Percentiles rank a stretch among this genome's conserved stretches.
phyloP scores from a whole-genome alignment of 2,888 invertebrate species.

The Litoditis marina region DNA sequence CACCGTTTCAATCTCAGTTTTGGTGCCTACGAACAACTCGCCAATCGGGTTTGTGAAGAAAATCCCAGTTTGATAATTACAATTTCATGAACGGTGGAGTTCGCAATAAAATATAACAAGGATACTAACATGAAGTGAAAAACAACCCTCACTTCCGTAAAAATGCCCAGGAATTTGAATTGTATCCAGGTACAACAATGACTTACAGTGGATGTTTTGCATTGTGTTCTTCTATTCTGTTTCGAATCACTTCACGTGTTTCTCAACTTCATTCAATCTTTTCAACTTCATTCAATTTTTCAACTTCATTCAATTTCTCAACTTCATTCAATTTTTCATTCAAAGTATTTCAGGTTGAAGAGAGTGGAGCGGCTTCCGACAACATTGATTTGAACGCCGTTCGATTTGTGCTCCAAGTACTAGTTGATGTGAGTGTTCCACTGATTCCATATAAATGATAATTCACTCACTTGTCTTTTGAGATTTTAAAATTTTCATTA shows the following conservation, averaged over 20 bases:
- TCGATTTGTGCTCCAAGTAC: conserved; percentile 13
- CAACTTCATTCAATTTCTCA: neutral
- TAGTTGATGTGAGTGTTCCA: conserved; percentile 11
- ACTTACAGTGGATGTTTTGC: too few species aligned
- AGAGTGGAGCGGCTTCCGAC: neutral
- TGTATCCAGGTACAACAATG: too few species aligned
- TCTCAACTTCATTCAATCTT: too few species aligned
- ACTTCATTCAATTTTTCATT: neutral
- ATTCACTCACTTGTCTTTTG: neutral
- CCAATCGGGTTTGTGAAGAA: conserved; percentile 9
- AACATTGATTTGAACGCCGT: conserved; percentile 9
- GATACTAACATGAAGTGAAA: too few species aligned
- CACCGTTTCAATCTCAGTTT: conserved; percentile 37
- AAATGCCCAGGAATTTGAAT: too few species aligned
- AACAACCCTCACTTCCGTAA: too few species aligned
- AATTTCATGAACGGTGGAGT: neutral
- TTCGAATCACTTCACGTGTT: too few species aligned
- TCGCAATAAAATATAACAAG: too few species aligned
- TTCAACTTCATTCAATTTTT: neutral
- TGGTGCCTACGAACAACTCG: conserved; percentile 26
- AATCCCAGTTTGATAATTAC: neutral
- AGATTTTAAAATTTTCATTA: too few species aligned
- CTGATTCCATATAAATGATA: neutral
- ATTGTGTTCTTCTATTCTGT: too few species aligned
- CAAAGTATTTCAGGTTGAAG: conserved; percentile 6